These are phyloP conservation scores for Malachius bipustulatus DNA, from an alignment of 2,888 invertebrate genomes.

Conservation along the genomic window DNA sequence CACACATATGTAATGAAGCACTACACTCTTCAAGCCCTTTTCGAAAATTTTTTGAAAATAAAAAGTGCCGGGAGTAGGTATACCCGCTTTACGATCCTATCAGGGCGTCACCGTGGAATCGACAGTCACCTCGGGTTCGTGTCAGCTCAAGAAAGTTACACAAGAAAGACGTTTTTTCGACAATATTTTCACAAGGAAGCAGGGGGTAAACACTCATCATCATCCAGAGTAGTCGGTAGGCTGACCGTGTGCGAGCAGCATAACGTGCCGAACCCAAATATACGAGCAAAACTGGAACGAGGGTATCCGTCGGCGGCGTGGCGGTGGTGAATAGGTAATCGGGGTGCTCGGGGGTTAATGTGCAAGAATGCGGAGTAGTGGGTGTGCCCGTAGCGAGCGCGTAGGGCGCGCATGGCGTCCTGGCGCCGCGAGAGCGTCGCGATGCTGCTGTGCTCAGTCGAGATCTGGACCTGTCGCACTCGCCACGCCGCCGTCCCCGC, in stretches of 20 bases:
- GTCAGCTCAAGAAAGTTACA: no score
- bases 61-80: no score
- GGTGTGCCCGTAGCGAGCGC: slow-evolving; percentile 31
- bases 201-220: no score
- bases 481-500: slow-evolving; percentile 36
- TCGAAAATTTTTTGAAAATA: no score
- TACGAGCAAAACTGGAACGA: slow-evolving; percentile 27
- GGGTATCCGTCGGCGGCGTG: no score
- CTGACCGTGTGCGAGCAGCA: not conserved
- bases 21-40: no score
- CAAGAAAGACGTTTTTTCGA: no score
- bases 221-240: not conserved
- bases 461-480: slow-evolving; percentile 44
- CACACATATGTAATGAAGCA: no score
- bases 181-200: no score
- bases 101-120: no score
- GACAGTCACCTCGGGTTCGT: no score
- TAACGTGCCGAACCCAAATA: slow-evolving; percentile 27
- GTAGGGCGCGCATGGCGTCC: slow-evolving; percentile 33
- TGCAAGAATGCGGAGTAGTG: slow-evolving; percentile 34
- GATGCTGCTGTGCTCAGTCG: slow-evolving; percentile 58
- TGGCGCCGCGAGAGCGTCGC: slow-evolving; percentile 37
- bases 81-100: no score
- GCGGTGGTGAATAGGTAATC: slow-evolving; percentile 30
- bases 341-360: slow-evolving; percentile 35